Conservation (phyloP, 2,888 invertebrate genomes). For the Aricia artaxerxes region DNA sequence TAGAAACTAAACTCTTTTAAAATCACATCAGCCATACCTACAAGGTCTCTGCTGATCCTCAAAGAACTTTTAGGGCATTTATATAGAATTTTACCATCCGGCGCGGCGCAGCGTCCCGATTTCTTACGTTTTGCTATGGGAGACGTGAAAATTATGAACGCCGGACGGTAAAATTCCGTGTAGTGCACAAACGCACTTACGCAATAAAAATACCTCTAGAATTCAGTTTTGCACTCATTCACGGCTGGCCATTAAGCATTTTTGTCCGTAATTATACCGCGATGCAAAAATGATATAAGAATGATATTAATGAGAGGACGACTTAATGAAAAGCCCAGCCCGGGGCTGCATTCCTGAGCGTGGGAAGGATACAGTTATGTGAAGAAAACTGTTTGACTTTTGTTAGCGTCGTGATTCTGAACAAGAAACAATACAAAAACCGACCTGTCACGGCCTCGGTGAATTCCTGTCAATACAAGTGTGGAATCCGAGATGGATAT, state of each 20-base stretch:
- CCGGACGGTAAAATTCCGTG: no score
- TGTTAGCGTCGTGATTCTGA: conserved; percentile 49
- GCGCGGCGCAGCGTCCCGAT: no score
- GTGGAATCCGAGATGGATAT: neutral
- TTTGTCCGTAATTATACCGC: conserved; percentile 38
- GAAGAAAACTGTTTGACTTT: conserved; percentile 67
- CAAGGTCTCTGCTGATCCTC: neutral
- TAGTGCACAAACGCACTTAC: neutral
- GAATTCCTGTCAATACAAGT: neutral
- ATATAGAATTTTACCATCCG: no score
- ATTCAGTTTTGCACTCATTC: conserved; percentile 11
- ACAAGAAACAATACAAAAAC: conserved; percentile 19
- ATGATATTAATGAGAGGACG: conserved; percentile 46
- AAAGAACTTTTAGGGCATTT: neutral
- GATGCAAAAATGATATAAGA: conserved; percentile 48
- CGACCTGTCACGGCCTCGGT: neutral
- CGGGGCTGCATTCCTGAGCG: conserved; percentile 54
- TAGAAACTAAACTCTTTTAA: neutral
- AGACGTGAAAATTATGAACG: no score
- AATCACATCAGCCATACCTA: neutral
- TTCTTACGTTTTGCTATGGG: no score
- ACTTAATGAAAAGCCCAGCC: conserved; percentile 45
- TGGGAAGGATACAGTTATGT: conserved; percentile 68
- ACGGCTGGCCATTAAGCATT: conserved; percentile 37
- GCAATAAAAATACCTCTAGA: conserved; percentile 11